Evolutionary conservation across 2,888 invertebrate species (phyloP).

Genomic region (Chrysopilus asiliformis): DNA sequence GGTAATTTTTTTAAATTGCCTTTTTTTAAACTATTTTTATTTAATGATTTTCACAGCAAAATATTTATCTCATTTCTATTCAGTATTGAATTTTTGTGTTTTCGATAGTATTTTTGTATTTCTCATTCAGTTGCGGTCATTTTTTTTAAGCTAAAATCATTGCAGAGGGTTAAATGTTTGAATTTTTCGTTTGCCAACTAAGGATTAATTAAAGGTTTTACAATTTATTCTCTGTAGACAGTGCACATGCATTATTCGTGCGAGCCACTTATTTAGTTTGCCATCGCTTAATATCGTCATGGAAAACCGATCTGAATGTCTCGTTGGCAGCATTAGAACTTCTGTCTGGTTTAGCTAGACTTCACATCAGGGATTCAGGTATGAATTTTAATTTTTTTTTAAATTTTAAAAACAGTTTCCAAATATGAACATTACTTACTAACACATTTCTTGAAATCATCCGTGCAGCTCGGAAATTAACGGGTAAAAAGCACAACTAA

Average conservation of each 20-base stretch:
- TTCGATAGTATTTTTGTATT: not conserved
- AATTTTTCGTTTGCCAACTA: not conserved
- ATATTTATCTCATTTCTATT: no score
- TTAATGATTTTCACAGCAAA: conserved; percentile 4
- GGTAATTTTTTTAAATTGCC: conserved; percentile 31
- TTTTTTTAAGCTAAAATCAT: not conserved
- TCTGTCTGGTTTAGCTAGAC: conserved; percentile 75
- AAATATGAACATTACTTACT: not conserved
- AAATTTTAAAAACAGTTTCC: not conserved
- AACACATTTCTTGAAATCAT: conserved; percentile 2
- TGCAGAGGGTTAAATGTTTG: not conserved
- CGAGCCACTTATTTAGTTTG: conserved; percentile 88
- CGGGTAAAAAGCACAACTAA: conserved; percentile 37
- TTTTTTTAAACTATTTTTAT: conserved; percentile 2
- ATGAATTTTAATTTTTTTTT: conserved; percentile 17
- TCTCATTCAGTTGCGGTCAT: not conserved
- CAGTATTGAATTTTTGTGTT: not conserved
- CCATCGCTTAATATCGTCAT: conserved; percentile 86
- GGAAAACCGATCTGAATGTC: conserved; percentile 91
- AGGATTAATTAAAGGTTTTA: no score
- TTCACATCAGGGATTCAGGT: conserved; percentile 84
- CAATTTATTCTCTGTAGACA: no score
- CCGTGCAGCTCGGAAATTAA: conserved; percentile 40
- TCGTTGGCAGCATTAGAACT: conserved; percentile 88
- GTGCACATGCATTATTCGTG: conserved; percentile 78